phyloP scores from a whole-genome alignment of 2,113 vertebrate genomes.

The Apodemus speciosus region DNA sequence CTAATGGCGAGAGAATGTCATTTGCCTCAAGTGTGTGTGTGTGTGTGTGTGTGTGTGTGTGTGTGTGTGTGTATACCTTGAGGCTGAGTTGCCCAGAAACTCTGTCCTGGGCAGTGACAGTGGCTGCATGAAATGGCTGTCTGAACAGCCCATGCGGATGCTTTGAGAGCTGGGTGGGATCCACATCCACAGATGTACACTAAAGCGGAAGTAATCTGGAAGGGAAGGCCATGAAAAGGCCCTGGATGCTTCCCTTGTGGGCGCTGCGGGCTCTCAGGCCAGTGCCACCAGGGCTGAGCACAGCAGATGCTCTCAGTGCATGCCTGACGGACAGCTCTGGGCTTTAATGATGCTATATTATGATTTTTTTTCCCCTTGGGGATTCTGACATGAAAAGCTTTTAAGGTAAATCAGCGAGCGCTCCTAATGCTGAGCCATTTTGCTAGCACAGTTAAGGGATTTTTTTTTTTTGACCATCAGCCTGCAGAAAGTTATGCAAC shows the following conservation, averaged over 20 bases:
- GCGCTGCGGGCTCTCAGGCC: not conserved
- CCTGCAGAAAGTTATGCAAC: not conserved
- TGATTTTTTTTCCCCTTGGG: not conserved
- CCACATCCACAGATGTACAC: not conserved
- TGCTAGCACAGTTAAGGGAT: not conserved
- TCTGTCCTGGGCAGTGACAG: not conserved
- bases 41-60: too few relatives aligned
- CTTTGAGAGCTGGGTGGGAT: not conserved
- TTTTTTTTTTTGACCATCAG: not conserved
- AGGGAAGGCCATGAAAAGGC: not conserved
- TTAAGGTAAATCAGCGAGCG: not conserved
- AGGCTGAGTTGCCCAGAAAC: not conserved
- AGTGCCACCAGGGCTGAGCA: rapidly evolving
- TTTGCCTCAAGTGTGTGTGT: not conserved
- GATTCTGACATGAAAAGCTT: not conserved
- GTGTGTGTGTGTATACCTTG: not conserved
- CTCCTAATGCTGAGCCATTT: not conserved
- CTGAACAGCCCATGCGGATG: not conserved
- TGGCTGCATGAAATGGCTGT: not conserved
- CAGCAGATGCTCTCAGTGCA: rapidly evolving
- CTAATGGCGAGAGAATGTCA: not conserved
- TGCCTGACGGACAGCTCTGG: not conserved
- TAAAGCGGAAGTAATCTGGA: not conserved
- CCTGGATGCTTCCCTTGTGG: too few relatives aligned
- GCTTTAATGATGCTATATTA: not conserved